Evolutionary conservation across 37 sponge, comb jelly and placozoan species (phyloP), one percentile per base, ranked within the genome.

Genomic region (Theonella swinhoei): DNA sequence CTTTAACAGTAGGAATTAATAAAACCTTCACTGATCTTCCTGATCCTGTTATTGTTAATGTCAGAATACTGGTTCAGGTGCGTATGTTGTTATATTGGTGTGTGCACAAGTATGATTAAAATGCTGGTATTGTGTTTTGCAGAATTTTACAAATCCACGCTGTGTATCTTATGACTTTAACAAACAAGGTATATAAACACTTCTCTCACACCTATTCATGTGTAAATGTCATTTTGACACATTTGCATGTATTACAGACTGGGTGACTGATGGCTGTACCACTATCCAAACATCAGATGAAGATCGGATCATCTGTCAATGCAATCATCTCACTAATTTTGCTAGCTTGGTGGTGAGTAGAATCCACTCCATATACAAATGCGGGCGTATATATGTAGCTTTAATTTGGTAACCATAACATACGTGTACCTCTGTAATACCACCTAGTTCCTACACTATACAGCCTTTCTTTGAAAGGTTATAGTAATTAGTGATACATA

Each of bases 321-420:
- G 85, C 29, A 40, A 76, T 63, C 85, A 84, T 40, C 60, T 84
- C 43, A 84, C 85, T 8, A 76, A 84, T 64, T 84, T 84, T 84
- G 85, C 77, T 23, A 39, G 32, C 37, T 36, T 84, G 54, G 71
- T 84, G 76, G 85, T 84, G 47, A 66, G 75, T n/a, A n/a, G n/a
- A n/a, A n/a, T n/a, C n/a, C n/a, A 35, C 0, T 39, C 67, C 23
- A 34, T n/a, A n/a, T n/a, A n/a, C n/a, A n/a, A n/a, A n/a, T n/a
- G n/a, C n/a, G n/a, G n/a, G n/a, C n/a, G n/a, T n/a, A n/a, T n/a
- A n/a, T n/a, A n/a, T n/a, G n/a, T n/a, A n/a, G n/a, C n/a, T n/a
- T n/a, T n/a, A n/a, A n/a, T n/a, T n/a, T n/a, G n/a, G n/a, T n/a
- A n/a, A n/a, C n/a, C n/a, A n/a, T n/a, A n/a, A n/a, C n/a, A n/a